Evolutionary conservation across 2,113 vertebrate genomes (phyloP).

Genomic region (Rhynchomys soricoides): DNA sequence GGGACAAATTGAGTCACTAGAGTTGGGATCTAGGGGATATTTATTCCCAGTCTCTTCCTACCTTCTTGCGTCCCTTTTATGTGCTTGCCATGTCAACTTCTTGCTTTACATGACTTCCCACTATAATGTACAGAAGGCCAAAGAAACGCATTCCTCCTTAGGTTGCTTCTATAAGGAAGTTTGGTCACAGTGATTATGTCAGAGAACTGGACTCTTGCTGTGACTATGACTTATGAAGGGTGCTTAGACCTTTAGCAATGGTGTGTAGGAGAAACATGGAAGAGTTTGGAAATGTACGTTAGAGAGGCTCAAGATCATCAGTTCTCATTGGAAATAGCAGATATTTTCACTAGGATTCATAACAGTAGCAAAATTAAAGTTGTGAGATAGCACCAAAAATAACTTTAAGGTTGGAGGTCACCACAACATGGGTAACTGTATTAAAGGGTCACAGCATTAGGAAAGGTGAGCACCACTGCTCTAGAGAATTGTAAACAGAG

Average conservation of each 20-base stretch:
- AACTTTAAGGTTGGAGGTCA: neutral
- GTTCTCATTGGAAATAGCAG: neutral
- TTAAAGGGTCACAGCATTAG: neutral
- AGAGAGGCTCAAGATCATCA: neutral
- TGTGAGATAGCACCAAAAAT: neutral
- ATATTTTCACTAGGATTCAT: neutral
- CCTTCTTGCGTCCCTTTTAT: neutral
- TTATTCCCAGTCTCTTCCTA: neutral
- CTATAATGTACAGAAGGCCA: neutral
- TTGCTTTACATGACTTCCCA: neutral
- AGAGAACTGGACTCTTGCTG: neutral
- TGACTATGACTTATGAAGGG: neutral
- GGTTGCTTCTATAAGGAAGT: neutral
- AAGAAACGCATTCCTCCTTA: neutral
- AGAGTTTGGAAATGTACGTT: neutral
- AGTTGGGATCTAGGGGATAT: neutral
- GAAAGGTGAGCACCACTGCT: neutral
- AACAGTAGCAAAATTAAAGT: neutral
- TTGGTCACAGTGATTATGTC: neutral
- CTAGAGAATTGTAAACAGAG: neutral
- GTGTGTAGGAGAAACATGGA: neutral
- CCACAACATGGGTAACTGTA: neutral
- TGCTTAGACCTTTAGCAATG: neutral
- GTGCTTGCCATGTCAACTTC: neutral
- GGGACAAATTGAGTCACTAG: neutral